A percentile compares a stretch with the other conserved stretches of the same genome.
Conservation (phyloP, 1,140 invertebrate species). For the Nasonia longicornis region DNA sequence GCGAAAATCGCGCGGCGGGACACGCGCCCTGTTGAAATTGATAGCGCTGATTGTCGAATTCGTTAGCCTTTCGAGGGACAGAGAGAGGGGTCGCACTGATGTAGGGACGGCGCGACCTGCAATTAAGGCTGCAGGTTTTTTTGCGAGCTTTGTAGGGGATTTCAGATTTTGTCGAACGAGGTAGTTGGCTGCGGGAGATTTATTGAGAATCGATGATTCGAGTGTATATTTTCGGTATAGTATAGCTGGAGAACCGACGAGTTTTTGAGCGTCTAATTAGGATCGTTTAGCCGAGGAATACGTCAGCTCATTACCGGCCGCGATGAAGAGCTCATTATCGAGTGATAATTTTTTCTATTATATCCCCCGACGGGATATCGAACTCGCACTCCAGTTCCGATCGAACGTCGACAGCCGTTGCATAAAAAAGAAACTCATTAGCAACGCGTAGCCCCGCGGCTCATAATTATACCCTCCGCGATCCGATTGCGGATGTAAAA, state of each 20-base stretch:
- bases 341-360: neutral
- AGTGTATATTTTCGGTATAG: no score
- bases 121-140: constrained; percentile 16
- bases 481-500: neutral
- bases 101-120: neutral
- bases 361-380: neutral
- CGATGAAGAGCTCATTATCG: neutral
- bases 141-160: neutral
- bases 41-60: constrained; percentile 62
- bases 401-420: neutral
- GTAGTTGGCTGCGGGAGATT: neutral
- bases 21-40: constrained; percentile 50
- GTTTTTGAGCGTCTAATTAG: neutral
- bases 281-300: neutral
- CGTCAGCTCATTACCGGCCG: neutral
- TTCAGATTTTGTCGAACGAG: neutral
- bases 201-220: no score
- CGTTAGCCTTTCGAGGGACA: constrained; percentile 54
- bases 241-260: no score
- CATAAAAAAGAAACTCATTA: neutral
- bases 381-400: neutral
- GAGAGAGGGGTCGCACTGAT: neutral
- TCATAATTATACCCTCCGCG: neutral
- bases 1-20: constrained; percentile 46
- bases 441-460: neutral